Evolutionary conservation across 2,888 invertebrate species (phyloP).

Genomic region (Pediacus dermestoides): DNA sequence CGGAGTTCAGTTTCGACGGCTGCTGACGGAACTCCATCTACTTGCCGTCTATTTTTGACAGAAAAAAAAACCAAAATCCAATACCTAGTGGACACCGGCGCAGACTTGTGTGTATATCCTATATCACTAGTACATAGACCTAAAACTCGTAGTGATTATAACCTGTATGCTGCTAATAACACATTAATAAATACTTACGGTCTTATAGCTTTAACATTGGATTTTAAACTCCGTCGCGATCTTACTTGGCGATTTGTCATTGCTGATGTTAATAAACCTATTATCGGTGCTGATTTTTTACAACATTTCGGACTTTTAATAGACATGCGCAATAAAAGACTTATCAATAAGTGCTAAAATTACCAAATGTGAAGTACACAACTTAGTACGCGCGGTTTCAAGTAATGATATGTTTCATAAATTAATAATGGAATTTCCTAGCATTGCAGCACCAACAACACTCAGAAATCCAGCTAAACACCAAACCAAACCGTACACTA

Average conservation of each 20-base stretch:
- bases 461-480: no score
- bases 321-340: slow-evolving; percentile 8
- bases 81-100: slow-evolving; percentile 18
- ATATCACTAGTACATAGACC: slow-evolving; percentile 5
- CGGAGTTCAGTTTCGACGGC: slow-evolving; percentile 10
- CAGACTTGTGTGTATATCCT: slow-evolving; percentile 16
- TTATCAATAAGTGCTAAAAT: no score
- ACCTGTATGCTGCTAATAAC: slow-evolving; percentile 12
- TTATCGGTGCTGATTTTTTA: slow-evolving; percentile 13
- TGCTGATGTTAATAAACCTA: slow-evolving; percentile 8
- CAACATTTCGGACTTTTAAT: slow-evolving; percentile 8
- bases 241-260: slow-evolving; percentile 9
- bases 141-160: neutral
- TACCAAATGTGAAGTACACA: no score
- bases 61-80: slow-evolving; percentile 10
- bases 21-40: slow-evolving; percentile 4
- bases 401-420: no score
- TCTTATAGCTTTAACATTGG: slow-evolving; percentile 8
- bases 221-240: slow-evolving; percentile 10
- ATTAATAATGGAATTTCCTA: no score
- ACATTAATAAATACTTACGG: slow-evolving; percentile 15
- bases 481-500: no score
- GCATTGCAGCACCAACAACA: no score
- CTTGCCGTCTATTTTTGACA: slow-evolving; percentile 16
- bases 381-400: no score